phyloP scores from a whole-genome alignment of 2,113 vertebrate species.

The Clupea harengus region DNA sequence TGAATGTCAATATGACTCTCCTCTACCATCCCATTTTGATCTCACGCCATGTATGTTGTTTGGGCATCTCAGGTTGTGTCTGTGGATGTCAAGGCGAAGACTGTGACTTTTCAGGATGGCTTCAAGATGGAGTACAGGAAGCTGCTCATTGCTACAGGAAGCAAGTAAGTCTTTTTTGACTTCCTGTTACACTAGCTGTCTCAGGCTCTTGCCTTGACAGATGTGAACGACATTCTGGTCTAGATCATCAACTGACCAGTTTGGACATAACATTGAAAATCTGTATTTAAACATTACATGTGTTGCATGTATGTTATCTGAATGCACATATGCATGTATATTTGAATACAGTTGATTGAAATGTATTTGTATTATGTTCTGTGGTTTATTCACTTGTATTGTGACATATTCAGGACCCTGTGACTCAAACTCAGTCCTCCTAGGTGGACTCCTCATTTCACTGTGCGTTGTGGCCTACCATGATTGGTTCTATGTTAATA shows the following conservation, averaged over 20 bases:
- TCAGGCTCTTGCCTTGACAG: not conserved
- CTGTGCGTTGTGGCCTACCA: too few relatives aligned
- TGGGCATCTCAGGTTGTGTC: constrained; percentile 77
- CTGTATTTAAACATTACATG: not conserved
- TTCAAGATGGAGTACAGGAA: constrained; percentile 95
- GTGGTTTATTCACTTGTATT: too few relatives aligned
- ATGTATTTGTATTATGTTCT: too few relatives aligned
- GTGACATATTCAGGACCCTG: too few relatives aligned
- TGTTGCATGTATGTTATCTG: not conserved
- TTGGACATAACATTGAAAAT: not conserved
- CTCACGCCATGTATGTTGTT: too few relatives aligned
- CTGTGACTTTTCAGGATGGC: constrained; percentile 87
- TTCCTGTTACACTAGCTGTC: not conserved
- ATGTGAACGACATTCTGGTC: not conserved
- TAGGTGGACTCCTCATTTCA: too few relatives aligned
- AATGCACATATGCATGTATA: too few relatives aligned
- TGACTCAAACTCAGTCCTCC: too few relatives aligned
- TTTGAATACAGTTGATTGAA: too few relatives aligned
- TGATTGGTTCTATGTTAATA: too few relatives aligned
- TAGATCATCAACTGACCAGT: not conserved
- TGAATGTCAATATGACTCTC: not conserved
- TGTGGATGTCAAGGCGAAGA: constrained; percentile 86
- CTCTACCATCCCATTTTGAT: not conserved
- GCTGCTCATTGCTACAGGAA: constrained; percentile 91
- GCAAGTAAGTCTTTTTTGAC: constrained; percentile 70